Base-by-base conservation (phyloP, 1,140 invertebrate genomes). In the Hestina assimilis region DNA sequence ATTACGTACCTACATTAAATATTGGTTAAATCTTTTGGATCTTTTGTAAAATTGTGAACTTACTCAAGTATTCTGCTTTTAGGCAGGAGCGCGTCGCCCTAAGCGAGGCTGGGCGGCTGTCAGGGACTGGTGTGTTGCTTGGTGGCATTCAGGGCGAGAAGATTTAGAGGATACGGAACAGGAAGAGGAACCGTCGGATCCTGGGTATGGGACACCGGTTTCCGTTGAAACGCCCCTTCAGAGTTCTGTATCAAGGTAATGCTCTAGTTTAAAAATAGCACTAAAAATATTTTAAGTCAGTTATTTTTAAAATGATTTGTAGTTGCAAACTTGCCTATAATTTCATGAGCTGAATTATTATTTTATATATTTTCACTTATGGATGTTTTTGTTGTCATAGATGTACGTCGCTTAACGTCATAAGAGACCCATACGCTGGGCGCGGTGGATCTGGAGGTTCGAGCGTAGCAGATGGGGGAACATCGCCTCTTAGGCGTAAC, bases 181-280 rank as follows among this genome's bases (percentile, higher is more conserved):
- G 65, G 87, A 93, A 89, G 85, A 95, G 89, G 90, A 93, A 75
- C 88, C 91, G 66, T 93, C 92, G 8, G 92, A 92, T 59, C 92
- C 92, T 69, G 93, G 92, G 4, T 94, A 93, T 79, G 93, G 93
- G 42, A 97, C 96, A 23, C 95, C 96, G 5, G 92, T 96, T 15
- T 96, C 95, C 5, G 92, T 93, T 15, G 96, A 97, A 77, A 97
- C 96, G 48, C 95, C 95, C 31, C 89, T 96, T 48, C 93, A 94
- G 78, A 93, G 94, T 71, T 93, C 94, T 43, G 94, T 95, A 20
- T 96, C 95, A 5, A 91, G 93, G 90, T 91, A 66, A 41, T 15
- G 5, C 12, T n/a, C 12, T 5, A 15, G 12, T 15, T 2, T 35
- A 7, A n/a, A n/a, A n/a, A n/a, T n/a, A n/a, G n/a, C n/a, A n/a